A percentile compares a stretch with the other conserved stretches of the same genome.
phyloP scores from a whole-genome alignment of 2,888 invertebrate species.

The Abrostola triplasia region DNA sequence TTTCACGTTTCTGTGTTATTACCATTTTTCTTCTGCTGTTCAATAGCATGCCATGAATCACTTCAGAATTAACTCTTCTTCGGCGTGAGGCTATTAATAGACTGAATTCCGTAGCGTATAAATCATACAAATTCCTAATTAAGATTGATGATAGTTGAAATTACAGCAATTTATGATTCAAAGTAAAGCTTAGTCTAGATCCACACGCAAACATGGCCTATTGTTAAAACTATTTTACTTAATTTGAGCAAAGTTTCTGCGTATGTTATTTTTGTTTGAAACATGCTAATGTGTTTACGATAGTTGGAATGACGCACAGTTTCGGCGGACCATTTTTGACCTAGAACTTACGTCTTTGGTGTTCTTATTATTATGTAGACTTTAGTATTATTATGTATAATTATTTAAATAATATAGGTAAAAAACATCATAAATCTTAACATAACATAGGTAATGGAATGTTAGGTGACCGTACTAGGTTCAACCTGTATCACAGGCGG shows the following conservation, averaged over 20 bases:
- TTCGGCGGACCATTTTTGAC: not conserved
- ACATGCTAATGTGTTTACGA: slow-evolving; percentile 13
- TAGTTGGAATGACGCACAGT: not conserved
- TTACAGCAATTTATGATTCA: slow-evolving; percentile 33
- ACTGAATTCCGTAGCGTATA: slow-evolving; percentile 10
- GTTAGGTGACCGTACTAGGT: too few species aligned
- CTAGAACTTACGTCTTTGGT: not conserved
- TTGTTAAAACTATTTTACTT: slow-evolving; percentile 44
- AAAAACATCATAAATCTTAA: too few species aligned
- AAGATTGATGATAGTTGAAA: slow-evolving; percentile 45
- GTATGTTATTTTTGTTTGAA: not conserved
- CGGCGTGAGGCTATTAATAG: not conserved
- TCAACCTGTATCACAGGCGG: too few species aligned
- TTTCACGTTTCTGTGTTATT: too few species aligned
- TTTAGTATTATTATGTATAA: too few species aligned
- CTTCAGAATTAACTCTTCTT: not conserved
- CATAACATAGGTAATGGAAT: too few species aligned
- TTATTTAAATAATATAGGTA: too few species aligned
- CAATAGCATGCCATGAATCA: too few species aligned
- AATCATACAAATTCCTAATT: slow-evolving; percentile 30
- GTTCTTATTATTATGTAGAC: not conserved
- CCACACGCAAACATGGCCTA: slow-evolving; percentile 48
- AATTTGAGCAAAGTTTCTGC: slow-evolving; percentile 23
- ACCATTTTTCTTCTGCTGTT: too few species aligned
- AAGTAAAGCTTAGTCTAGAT: slow-evolving; percentile 34